Evolutionary conservation across 2,113 vertebrate species (phyloP), one percentile per base, ranked within the genome.

Genomic region (Octodon degus): DNA sequence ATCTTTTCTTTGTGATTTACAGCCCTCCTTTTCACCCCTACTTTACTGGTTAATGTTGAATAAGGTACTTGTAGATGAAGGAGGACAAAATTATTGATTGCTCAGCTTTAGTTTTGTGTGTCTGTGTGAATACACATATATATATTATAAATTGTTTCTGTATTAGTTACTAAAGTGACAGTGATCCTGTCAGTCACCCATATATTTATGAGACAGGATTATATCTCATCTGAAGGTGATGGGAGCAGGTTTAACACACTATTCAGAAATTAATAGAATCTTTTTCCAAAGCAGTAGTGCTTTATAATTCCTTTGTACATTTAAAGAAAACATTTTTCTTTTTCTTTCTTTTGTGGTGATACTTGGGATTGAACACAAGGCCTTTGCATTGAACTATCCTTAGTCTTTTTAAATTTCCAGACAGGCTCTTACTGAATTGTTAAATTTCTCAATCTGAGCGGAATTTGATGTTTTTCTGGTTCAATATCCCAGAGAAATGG

Each of bases 71-170:
- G 34, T 79, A 95, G 72, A 96, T 0, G 25, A 90, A 96, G 77
- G 89, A 95, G 96, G 97, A 97, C 89, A 92, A 96, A 97, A 96
- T 95, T 87, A 96, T 94, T 95, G 93, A 97, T 91, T 97, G 95
- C 89, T 96, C 86, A 96, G 84, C 89, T 95, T 87, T 95, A 85
- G 86, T 90, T 89, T 83, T 89, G 37, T 43, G 43, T 43, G 43
- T 82, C 17, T 92, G 53, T 60, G 13, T 74, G 86, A 6, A 53
- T 55, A 72, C 6, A 84, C 19, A 25, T 80, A 74, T 93, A 74
- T 93, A 47, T 94, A 53, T 83, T 81, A 91, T 95, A 93, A 96
- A 72, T 91, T 86, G 62, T 96, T 96, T 95, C 32, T 95, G 11
- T 93, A 85, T 90, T 96, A 96, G 70, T 76, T 96, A 94, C 22